These are phyloP conservation scores for Caenorhabditis sp. DNA, from an alignment of 2,888 invertebrate species.

Conservation along the genomic window DNA sequence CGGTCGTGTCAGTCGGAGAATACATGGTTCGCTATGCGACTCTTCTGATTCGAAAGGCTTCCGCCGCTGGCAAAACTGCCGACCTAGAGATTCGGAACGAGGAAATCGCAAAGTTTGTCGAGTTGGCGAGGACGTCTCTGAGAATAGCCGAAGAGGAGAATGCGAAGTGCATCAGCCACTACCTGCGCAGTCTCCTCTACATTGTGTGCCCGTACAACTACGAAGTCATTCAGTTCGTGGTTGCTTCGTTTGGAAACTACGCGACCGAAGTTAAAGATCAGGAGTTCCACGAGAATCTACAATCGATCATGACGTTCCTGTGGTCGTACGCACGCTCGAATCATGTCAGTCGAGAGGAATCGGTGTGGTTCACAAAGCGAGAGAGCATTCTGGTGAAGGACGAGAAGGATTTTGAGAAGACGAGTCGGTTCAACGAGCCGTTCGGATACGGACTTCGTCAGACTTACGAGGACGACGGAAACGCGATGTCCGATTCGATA, in stretches of 20 bases:
- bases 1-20: slow-evolving; percentile 10
- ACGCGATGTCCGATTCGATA: slow-evolving; percentile 1
- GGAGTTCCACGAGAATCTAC: slow-evolving; percentile 28
- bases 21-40: slow-evolving; percentile 52
- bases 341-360: slow-evolving; percentile 50
- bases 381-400: slow-evolving; percentile 26
- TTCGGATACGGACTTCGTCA: slow-evolving; percentile 24
- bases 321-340: slow-evolving; percentile 43
- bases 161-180: slow-evolving; percentile 17
- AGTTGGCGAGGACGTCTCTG: slow-evolving; percentile 31
- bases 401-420: slow-evolving; percentile 42
- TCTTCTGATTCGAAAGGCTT: slow-evolving; percentile 42
- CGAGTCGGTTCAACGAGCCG: slow-evolving; percentile 10
- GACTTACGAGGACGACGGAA: slow-evolving; percentile 21
- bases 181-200: slow-evolving; percentile 43
- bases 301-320: slow-evolving; percentile 32
- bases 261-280: slow-evolving; percentile 25
- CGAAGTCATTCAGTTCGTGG: slow-evolving; percentile 59
- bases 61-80: slow-evolving; percentile 17
- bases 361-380: slow-evolving; percentile 51
- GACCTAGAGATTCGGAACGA: slow-evolving; percentile 27
- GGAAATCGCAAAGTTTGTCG: slow-evolving; percentile 33
- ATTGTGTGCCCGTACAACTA: slow-evolving; percentile 70
- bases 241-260: slow-evolving; percentile 5
- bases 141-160: slow-evolving; percentile 34